Conservation (phyloP, 2,113 vertebrate species). For the Kryptolebias marmoratus region DNA sequence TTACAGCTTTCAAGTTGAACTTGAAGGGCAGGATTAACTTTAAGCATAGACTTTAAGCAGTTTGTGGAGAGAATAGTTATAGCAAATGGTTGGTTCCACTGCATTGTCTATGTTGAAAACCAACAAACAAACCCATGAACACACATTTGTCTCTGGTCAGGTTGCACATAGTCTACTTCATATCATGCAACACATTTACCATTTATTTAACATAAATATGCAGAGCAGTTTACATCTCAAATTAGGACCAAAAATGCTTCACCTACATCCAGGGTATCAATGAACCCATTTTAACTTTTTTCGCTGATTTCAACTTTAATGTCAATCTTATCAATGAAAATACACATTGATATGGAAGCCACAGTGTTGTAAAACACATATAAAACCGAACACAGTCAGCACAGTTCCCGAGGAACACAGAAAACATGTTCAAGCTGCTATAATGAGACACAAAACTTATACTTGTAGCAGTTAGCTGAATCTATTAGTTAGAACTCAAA, state of each 20-base stretch:
- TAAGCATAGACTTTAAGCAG: background rate
- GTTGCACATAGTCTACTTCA: background rate
- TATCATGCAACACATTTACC: background rate
- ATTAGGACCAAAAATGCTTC: background rate
- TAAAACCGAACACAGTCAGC: background rate
- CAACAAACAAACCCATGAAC: background rate
- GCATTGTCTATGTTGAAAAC: background rate
- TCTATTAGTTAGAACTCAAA: background rate
- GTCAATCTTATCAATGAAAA: background rate
- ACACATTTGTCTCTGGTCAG: background rate
- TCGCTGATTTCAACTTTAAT: background rate
- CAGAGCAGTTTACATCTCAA: background rate
- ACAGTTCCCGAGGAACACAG: background rate
- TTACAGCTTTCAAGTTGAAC: background rate
- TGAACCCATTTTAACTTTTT: background rate
- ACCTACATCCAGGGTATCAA: background rate
- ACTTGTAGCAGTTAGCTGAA: background rate
- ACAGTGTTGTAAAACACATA: background rate
- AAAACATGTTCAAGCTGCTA: background rate
- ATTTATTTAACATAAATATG: background rate
- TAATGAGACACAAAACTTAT: background rate
- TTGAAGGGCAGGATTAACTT: background rate
- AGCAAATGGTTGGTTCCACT: background rate
- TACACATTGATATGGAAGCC: background rate
- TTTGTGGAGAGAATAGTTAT: background rate